Percentiles rank a stretch among this genome's conserved stretches.
These are phyloP conservation scores for Pogonocherus hispidulus DNA, from an alignment of 2,888 invertebrate species.

Conservation along the genomic window DNA sequence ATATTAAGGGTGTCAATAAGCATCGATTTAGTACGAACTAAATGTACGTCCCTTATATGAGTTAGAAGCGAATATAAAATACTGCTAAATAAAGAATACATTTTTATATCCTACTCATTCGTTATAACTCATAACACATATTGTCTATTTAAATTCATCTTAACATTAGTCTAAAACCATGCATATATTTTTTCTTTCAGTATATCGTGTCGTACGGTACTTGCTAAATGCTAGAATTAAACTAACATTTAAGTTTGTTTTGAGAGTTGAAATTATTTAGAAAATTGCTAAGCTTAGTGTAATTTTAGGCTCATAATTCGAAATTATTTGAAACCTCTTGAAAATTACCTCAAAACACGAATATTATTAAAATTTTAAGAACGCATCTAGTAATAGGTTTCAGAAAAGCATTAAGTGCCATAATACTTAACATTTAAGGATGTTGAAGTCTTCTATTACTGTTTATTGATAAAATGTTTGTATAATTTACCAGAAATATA, in stretches of 20 bases:
- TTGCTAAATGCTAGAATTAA: slow-evolving; percentile 42
- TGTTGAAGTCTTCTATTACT: neutral
- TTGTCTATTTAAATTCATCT: no score
- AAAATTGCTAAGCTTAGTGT: slow-evolving; percentile 50
- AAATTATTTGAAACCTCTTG: slow-evolving; percentile 52
- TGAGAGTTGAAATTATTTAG: slow-evolving; percentile 44
- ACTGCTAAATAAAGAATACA: neutral
- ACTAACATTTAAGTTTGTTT: slow-evolving; percentile 47
- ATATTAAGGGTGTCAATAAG: slow-evolving; percentile 60
- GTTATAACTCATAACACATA: neutral
- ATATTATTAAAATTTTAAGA: slow-evolving; percentile 56
- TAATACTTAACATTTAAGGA: slow-evolving; percentile 27
- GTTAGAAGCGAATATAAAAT: slow-evolving; percentile 8
- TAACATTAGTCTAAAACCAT: no score
- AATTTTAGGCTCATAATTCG: slow-evolving; percentile 47
- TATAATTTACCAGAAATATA: no score
- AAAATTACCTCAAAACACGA: slow-evolving; percentile 52
- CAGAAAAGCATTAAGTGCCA: slow-evolving; percentile 25
- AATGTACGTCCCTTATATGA: slow-evolving; percentile 43
- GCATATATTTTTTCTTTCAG: neutral
- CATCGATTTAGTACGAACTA: slow-evolving; percentile 57
- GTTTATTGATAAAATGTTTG: neutral
- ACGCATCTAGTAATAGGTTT: slow-evolving; percentile 48
- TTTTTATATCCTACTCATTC: neutral
- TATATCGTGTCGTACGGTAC: slow-evolving; percentile 43